Conservation (phyloP, 2,888 invertebrate genomes). For the Sycophila texana region DNA sequence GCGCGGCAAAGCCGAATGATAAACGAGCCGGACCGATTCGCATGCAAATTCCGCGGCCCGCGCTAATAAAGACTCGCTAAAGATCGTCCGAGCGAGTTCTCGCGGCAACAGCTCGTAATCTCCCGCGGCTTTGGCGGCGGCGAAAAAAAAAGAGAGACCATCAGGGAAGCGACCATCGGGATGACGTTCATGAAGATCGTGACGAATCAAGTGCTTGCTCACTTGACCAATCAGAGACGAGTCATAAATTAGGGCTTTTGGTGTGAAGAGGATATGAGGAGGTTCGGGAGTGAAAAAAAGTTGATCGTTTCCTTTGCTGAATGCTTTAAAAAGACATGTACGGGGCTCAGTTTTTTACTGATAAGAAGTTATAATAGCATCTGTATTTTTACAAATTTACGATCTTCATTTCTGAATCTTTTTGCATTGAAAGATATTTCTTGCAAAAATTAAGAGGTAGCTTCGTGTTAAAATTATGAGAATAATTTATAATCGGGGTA, state of each 20-base stretch:
- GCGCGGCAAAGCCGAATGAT: conserved; percentile 9
- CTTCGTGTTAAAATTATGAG: no score
- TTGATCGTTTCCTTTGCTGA: conserved; percentile 31
- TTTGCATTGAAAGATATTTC: no score
- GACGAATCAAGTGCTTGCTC: conserved; percentile 16
- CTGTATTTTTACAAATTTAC: no score
- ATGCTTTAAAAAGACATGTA: no score
- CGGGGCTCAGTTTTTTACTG: no score
- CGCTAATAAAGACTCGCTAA: conserved; percentile 44
- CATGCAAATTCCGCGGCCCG: conserved; percentile 36
- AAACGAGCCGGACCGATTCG: conserved; percentile 32
- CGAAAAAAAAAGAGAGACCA: neutral
- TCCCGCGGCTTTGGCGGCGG: conserved; percentile 5
- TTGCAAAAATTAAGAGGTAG: no score
- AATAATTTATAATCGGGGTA: no score
- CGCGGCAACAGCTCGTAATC: conserved; percentile 25
- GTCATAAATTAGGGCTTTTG: conserved; percentile 40
- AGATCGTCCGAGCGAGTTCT: neutral
- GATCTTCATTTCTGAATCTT: no score
- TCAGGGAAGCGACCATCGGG: neutral
- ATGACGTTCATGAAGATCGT: conserved; percentile 1
- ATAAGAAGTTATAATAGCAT: no score
- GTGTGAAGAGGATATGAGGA: conserved; percentile 3
- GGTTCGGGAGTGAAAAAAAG: conserved; percentile 24
- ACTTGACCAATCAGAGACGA: conserved; percentile 34